Percentiles rank a stretch among this genome's conserved stretches.
phyloP scores from a whole-genome alignment of 2,888 invertebrate species.

The Hipparchia sbordonii region DNA sequence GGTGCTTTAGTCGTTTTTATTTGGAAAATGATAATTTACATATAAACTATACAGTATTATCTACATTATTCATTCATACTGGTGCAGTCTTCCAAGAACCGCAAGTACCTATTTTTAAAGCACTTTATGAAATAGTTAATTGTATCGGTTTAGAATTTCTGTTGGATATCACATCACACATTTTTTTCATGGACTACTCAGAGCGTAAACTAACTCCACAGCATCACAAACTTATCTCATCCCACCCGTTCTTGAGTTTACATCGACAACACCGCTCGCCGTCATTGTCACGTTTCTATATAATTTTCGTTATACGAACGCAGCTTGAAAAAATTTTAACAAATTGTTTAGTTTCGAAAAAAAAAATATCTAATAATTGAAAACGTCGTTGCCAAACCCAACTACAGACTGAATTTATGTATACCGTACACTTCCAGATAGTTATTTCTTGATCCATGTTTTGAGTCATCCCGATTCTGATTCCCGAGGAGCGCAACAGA shows the following conservation, averaged over 20 bases:
- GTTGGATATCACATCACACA: slow-evolving; percentile 34
- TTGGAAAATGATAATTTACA: slow-evolving; percentile 65
- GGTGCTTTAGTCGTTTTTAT: slow-evolving; percentile 74
- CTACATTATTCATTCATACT: slow-evolving; percentile 63
- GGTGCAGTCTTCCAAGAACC: slow-evolving; percentile 76
- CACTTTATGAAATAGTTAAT: slow-evolving; percentile 41
- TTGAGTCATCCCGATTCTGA: slow-evolving; percentile 40
- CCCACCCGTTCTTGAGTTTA: slow-evolving; percentile 26
- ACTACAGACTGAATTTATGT: slow-evolving; percentile 79
- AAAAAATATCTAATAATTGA: slow-evolving; percentile 50
- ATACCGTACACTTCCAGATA: slow-evolving; percentile 70
- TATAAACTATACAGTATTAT: slow-evolving; percentile 70
- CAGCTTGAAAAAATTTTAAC: slow-evolving; percentile 34
- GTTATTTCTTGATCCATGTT: slow-evolving; percentile 58
- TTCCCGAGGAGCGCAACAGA: slow-evolving; percentile 31
- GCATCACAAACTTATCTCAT: slow-evolving; percentile 33
- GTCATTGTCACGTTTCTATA: slow-evolving; percentile 40
- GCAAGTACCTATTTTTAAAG: slow-evolving; percentile 53
- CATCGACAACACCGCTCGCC: slow-evolving; percentile 30
- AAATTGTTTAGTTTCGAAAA: slow-evolving; percentile 31
- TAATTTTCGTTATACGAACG: slow-evolving; percentile 21
- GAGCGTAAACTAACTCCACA: slow-evolving; percentile 26
- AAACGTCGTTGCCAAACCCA: slow-evolving; percentile 78
- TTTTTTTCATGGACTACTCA: slow-evolving; percentile 26
- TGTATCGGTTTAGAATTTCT: slow-evolving; percentile 36